Percentiles rank a stretch among this genome's conserved stretches.
Conservation (phyloP, 1,140 invertebrate species). For the Solenopsis fugax region DNA sequence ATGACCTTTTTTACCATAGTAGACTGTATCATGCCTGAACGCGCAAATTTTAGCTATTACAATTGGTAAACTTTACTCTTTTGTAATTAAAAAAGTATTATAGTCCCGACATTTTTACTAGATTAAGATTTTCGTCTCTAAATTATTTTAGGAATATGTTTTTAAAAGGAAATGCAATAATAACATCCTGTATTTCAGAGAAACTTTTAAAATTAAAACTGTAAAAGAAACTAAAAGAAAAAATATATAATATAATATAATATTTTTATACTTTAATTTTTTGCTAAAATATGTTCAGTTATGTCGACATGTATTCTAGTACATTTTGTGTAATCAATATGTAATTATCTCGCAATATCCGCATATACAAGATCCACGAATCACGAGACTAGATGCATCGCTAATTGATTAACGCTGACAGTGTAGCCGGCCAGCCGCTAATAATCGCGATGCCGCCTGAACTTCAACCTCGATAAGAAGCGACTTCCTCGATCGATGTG, state of each 20-base stretch:
- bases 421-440: slow-evolving; percentile 50
- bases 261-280: neutral
- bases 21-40: too few species aligned
- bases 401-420: slow-evolving; percentile 46
- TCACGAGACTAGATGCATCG: slow-evolving; percentile 26
- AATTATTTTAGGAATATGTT: too few species aligned
- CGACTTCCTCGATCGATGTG: slow-evolving; percentile 61
- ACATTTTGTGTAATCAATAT: slow-evolving; percentile 3
- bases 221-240: neutral
- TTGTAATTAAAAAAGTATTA: too few species aligned
- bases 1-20: too few species aligned
- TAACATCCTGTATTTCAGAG: too few species aligned
- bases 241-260: neutral
- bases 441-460: slow-evolving; percentile 57
- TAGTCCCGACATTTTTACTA: too few species aligned
- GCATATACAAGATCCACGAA: neutral
- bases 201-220: neutral
- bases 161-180: too few species aligned
- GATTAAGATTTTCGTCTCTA: too few species aligned
- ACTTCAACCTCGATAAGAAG: slow-evolving; percentile 63
- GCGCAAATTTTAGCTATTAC: too few species aligned
- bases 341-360: neutral
- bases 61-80: too few species aligned
- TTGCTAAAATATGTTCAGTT: neutral
- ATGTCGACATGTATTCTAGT: neutral